Evolutionary conservation across 2,888 invertebrate species (phyloP).

Genomic region (Eudasyphora cyanicolor): DNA sequence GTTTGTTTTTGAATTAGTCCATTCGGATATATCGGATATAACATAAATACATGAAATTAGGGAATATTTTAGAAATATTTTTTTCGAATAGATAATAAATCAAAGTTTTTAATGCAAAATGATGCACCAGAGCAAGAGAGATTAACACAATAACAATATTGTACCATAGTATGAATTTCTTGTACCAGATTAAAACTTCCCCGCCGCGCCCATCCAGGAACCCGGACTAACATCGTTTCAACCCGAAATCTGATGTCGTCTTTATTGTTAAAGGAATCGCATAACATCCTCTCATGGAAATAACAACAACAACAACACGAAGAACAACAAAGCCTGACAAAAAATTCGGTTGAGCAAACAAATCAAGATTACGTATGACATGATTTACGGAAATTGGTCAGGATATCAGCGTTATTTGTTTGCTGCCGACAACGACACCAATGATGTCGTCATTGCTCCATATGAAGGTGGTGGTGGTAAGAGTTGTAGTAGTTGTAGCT

Average conservation of each 20-base stretch:
- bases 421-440: not conserved
- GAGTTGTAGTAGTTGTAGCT: not conserved
- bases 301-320: not conserved
- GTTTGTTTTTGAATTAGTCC: too few species aligned
- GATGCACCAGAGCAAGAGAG: too few species aligned
- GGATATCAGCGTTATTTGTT: conserved; percentile 39
- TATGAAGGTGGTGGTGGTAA: not conserved
- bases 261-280: not conserved
- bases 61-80: too few species aligned
- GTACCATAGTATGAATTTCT: too few species aligned
- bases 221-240: too few species aligned
- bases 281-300: not conserved
- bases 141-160: too few species aligned
- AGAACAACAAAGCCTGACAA: not conserved
- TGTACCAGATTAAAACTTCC: too few species aligned
- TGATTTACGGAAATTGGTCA: conserved; percentile 46
- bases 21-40: too few species aligned
- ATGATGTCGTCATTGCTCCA: not conserved
- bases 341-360: conserved; percentile 41
- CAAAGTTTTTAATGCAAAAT: too few species aligned
- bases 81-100: too few species aligned
- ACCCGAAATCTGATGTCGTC: not conserved
- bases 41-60: too few species aligned
- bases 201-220: too few species aligned
- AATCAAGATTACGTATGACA: conserved; percentile 41